Evolutionary conservation across 92 coral and sea anemone genomes (phyloP), one percentile per base, ranked within the genome.

Genomic region (Palythoa heliodiscus): DNA sequence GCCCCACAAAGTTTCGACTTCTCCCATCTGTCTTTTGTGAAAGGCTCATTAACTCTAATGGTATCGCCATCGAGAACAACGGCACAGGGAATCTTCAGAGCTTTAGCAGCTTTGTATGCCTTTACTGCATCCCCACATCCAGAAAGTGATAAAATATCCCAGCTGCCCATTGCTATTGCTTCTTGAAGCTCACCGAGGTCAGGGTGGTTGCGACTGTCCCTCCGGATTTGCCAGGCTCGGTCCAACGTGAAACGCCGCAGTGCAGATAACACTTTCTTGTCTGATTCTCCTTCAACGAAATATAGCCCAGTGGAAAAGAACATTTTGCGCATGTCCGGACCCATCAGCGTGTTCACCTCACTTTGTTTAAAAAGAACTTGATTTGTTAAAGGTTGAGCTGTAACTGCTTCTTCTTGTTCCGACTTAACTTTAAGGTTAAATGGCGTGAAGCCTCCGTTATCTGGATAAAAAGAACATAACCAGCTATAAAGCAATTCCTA

Each of bases 231-330:
- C 4, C 73, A 57, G 7, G 85, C 85, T 5, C 22, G 25, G 39
- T 72, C 38, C 72, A 78, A 48, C 83, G 22, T 23, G 52, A 50
- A 52, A 35, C 11, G 19, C 19, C 87, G 52, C 9, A 87, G 58
- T 39, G 86, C 70, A 13, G 61, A 38, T 39, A 87, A n/a, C 0
- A 87, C 71, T 16, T 52, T 71, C 68, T 55, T 67, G 70, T 87
- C 89, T 13, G 78, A 6, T n/a, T 23, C 55, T 24, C 86, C 89
- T 60, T 87, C 89, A 17, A 87, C 89, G 20, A 87, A 78, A 57
- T 77, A 54, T 43, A 54, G 5, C 19, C 78, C 77, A 2, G 86
- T 76, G 0, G 89, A 71, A 29, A 70, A 87, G 53, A 72, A 79
- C 15, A 50, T 25, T 50, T 82, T 75, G 19, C 89, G 68, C 79